Evolutionary conservation across 2,113 vertebrate genomes (phyloP).

Genomic region (Empidonax traillii): DNA sequence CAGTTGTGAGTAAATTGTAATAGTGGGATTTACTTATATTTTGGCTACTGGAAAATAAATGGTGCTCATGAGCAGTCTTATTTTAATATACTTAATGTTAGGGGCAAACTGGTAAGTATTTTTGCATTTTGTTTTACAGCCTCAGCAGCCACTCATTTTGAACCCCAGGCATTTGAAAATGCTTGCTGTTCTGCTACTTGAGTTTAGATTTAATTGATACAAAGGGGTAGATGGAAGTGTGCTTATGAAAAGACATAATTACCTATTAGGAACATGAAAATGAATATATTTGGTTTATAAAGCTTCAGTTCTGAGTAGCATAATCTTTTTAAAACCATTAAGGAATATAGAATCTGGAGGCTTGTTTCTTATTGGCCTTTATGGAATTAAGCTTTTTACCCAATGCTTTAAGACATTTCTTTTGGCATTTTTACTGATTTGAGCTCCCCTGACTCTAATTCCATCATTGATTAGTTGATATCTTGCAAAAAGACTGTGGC

Average conservation of each 20-base stretch:
- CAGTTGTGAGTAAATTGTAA: background rate
- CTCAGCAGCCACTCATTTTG: background rate
- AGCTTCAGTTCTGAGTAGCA: background rate
- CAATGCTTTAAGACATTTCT: background rate
- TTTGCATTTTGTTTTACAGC: background rate
- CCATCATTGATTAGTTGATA: background rate
- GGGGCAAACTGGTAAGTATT: background rate
- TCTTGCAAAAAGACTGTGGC: background rate
- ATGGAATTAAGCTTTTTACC: background rate
- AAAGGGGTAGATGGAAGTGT: background rate
- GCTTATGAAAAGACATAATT: background rate
- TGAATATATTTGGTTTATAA: background rate
- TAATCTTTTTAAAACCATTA: background rate
- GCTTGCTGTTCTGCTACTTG: background rate
- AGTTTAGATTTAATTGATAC: background rate
- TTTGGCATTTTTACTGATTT: background rate
- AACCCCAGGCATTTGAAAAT: background rate
- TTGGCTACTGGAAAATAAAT: background rate
- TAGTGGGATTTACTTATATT: background rate
- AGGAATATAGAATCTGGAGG: background rate
- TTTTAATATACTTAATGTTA: background rate
- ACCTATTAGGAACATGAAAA: background rate
- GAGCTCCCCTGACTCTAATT: background rate
- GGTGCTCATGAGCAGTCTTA: background rate
- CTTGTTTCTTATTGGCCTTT: background rate